Evolutionary conservation across 1,140 invertebrate genomes (phyloP), one percentile per base, ranked within the genome.

Genomic region (Dufourea novaeangliae): DNA sequence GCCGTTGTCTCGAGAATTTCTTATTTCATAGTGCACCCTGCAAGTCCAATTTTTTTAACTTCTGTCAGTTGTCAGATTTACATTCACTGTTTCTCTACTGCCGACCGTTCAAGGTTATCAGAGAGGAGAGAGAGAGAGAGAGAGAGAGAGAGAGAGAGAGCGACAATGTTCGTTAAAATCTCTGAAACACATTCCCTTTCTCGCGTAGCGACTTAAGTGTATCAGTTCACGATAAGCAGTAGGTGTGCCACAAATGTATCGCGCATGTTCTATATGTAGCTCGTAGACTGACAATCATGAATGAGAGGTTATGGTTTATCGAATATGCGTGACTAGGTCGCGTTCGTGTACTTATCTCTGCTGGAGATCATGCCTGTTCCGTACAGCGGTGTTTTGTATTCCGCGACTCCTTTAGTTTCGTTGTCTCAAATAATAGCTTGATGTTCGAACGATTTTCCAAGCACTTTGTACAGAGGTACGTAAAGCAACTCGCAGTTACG

Each of bases 131-230:
- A n/a, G n/a, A n/a, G n/a, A n/a, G n/a, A n/a, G n/a, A n/a, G n/a
- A n/a, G n/a, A n/a, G n/a, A n/a, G n/a, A n/a, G n/a, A n/a, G n/a
- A n/a, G n/a, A n/a, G n/a, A n/a, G n/a, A n/a, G n/a, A n/a, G n/a
- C n/a, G n/a, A n/a, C 20, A 57, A 83, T 29, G 41, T 68, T 77
- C 50, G 46, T 68, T 52, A 44, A 68, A 54, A 27, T 25, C 37
- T 56, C 73, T 59, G 25, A 86, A 80, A 88, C 87, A 88, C 88
- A 89, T 89, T 89, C 88, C 88, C 85, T 78, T 74, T 86, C 70
- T 69, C 62, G 86, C 81, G 57, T 85, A 85, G 87, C 82, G 80
- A 88, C 86, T 89, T 88, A 89, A 86, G n/a, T 62, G 34, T 76
- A 82, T 68, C 54, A 70, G 57, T 32, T 32, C 54, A 56, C 46